These are phyloP conservation scores for Lerema accius DNA, from an alignment of 1,140 invertebrate species.

Conservation along the genomic window DNA sequence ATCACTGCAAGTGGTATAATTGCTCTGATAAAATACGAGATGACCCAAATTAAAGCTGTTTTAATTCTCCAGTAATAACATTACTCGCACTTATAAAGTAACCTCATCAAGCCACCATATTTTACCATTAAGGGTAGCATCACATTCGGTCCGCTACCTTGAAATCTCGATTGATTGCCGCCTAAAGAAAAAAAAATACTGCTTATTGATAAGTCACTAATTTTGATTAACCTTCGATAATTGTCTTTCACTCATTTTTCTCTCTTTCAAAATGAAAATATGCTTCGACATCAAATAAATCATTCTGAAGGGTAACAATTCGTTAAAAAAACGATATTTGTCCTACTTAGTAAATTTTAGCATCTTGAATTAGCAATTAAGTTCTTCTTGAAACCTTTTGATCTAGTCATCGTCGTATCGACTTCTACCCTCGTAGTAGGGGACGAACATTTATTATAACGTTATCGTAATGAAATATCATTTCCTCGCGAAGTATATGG, in stretches of 20 bases:
- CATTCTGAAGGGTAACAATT: no score
- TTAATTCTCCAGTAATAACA: constrained; percentile 17
- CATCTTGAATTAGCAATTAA: no score
- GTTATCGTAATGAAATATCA: constrained; percentile 42
- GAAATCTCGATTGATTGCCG: constrained; percentile 5
- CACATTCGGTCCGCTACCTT: constrained; percentile 2
- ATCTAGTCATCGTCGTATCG: no score
- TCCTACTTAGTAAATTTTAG: no score
- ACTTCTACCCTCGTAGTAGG: constrained; percentile 11
- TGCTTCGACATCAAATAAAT: no score
- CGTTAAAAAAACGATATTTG: no score
- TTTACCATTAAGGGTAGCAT: constrained; percentile 15
- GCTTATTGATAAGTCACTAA: no score
- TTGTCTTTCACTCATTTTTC: no score
- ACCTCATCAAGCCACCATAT: constrained; percentile 13
- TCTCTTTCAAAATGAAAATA: no score
- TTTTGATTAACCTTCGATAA: no score
- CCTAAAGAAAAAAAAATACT: no score
- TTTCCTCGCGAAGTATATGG: constrained; percentile 37
- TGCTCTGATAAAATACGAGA: neutral
- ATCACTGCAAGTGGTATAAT: neutral
- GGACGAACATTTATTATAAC: constrained; percentile 35
- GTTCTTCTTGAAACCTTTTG: no score
- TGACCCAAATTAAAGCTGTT: constrained; percentile 14
- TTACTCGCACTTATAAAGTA: constrained; percentile 13